Percentiles rank a stretch among this genome's conserved stretches.
phyloP scores from a whole-genome alignment of 1,140 invertebrate genomes.

The Caenorhabditis briggsae region DNA sequence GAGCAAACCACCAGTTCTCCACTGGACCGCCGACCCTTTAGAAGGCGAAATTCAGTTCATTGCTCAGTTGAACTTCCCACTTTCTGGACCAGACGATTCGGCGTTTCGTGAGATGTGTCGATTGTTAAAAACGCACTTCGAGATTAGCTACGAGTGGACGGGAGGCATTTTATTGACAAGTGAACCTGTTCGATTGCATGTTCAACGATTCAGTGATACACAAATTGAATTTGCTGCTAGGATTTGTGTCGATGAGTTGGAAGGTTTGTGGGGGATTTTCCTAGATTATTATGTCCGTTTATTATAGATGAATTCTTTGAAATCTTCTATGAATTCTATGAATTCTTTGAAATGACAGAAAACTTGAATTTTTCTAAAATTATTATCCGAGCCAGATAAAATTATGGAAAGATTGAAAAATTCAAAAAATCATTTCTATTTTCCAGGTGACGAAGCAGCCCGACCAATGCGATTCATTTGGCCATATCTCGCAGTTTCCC shows the following conservation, averaged over 20 bases:
- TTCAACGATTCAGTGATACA: constrained; percentile 48
- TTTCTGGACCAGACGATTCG: constrained; percentile 53
- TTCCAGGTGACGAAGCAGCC: constrained; percentile 11
- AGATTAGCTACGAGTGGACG: constrained; percentile 56
- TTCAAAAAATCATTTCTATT: no score
- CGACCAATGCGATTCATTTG: constrained; percentile 44
- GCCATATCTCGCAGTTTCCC: constrained; percentile 44
- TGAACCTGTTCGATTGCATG: constrained; percentile 56
- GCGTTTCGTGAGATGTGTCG: constrained; percentile 55
- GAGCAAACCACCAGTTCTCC: constrained; percentile 58
- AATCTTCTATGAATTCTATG: no score
- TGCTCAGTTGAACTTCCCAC: constrained; percentile 43
- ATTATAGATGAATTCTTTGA: neutral
- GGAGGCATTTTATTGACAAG: constrained; percentile 54
- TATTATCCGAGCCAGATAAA: no score
- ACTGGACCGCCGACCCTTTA: constrained; percentile 55
- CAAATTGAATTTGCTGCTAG: constrained; percentile 44
- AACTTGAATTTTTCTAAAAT: no score
- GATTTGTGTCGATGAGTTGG: constrained; percentile 57
- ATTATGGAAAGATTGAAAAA: no score
- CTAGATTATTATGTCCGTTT: neutral
- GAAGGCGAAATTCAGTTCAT: constrained; percentile 59
- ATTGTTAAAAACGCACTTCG: constrained; percentile 44
- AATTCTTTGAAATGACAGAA: no score
- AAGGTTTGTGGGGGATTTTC: constrained; percentile 9